These are phyloP conservation scores for Xylota sylvarum DNA, from an alignment of 2,888 invertebrate species.

Conservation along the genomic window DNA sequence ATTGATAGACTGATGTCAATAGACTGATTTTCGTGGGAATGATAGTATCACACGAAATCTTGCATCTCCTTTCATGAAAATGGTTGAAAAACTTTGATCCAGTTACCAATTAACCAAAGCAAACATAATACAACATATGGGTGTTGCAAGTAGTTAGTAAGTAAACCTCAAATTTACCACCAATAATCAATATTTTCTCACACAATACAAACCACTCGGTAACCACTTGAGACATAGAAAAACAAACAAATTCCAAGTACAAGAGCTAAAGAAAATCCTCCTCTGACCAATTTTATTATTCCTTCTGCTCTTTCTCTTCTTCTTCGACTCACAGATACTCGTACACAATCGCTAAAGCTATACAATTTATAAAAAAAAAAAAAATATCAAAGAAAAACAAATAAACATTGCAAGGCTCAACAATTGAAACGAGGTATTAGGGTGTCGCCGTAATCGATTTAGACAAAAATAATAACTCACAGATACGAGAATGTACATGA, in stretches of 20 bases:
- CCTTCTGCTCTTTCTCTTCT: conserved; percentile 4
- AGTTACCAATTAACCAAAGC: conserved; percentile 44
- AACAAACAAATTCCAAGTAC: conserved; percentile 51
- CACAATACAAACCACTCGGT: conserved; percentile 49
- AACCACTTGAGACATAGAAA: conserved; percentile 40
- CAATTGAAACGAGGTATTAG: conserved; percentile 20
- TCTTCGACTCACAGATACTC: background rate
- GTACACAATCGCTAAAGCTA: conserved; percentile 9
- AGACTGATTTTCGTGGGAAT: conserved; percentile 70
- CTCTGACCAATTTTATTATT: conserved; percentile 16
- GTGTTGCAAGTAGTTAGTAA: conserved; percentile 56
- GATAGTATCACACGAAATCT: conserved; percentile 1
- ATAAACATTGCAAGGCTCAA: conserved; percentile 26
- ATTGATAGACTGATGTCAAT: conserved; percentile 46
- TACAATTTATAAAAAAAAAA: conserved; percentile 6
- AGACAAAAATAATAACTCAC: conserved; percentile 27
- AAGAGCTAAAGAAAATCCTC: conserved; percentile 36
- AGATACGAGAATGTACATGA: conserved; percentile 12
- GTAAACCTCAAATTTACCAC: conserved; percentile 51
- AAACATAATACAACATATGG: conserved; percentile 30
- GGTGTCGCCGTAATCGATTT: conserved; percentile 56
- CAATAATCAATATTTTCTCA: conserved; percentile 61
- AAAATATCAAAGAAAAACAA: conserved; percentile 14
- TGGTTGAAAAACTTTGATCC: conserved; percentile 21
- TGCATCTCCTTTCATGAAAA: background rate